These are phyloP conservation scores for Eurois occulta DNA, from an alignment of 2,888 invertebrate genomes.

Conservation along the genomic window DNA sequence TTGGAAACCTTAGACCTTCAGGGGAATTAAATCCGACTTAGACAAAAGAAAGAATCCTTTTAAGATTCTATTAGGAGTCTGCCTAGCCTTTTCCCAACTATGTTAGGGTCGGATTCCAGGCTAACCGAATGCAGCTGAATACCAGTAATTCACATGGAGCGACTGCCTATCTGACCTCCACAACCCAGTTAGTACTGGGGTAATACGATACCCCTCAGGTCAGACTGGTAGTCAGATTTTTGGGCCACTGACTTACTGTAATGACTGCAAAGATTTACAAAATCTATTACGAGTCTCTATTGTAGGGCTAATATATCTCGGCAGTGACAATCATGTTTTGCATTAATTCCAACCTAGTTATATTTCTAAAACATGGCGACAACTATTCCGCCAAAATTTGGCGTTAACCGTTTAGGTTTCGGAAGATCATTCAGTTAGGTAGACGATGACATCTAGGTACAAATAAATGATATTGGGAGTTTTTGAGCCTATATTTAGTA, in stretches of 20 bases:
- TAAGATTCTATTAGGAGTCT: background rate
- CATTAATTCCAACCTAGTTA: too few relatives aligned
- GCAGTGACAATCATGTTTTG: too few relatives aligned
- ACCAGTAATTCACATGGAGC: background rate
- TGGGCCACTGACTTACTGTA: background rate
- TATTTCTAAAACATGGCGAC: too few relatives aligned
- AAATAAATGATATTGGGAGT: too few relatives aligned
- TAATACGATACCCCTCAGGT: background rate
- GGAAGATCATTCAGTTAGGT: background rate
- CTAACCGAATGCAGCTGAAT: background rate
- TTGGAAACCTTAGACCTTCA: background rate
- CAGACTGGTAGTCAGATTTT: too few relatives aligned
- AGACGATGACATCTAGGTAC: background rate
- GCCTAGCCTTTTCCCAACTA: background rate
- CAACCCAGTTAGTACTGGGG: background rate
- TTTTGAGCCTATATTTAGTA: background rate
- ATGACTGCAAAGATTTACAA: background rate
- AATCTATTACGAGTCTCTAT: background rate
- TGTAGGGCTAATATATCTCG: too few relatives aligned
- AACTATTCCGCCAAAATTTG: too few relatives aligned
- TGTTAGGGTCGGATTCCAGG: background rate
- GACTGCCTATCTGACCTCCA: background rate
- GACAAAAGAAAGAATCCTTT: background rate
- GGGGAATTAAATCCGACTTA: background rate
- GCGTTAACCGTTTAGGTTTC: background rate